Evolutionary conservation across 2,113 vertebrate genomes (phyloP).

Genomic region (Anas platyrhynchos): DNA sequence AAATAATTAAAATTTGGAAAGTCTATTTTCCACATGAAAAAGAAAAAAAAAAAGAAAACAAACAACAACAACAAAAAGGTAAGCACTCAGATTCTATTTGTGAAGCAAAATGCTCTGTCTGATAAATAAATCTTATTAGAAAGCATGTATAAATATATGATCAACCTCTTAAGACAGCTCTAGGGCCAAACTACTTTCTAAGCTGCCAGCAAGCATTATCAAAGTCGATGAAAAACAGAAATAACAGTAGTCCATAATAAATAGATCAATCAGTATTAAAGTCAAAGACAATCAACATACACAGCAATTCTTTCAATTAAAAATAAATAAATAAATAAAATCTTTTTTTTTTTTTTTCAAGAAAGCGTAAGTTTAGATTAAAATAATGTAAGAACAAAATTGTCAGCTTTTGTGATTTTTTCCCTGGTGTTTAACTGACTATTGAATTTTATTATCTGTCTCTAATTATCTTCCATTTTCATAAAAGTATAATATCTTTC

Average conservation of each 20-base stretch:
- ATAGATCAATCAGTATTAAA: not conserved
- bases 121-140: slow-evolving; percentile 51
- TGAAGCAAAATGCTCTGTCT: slow-evolving; percentile 46
- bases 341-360: not conserved
- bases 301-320: not conserved
- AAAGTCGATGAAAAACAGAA: not conserved
- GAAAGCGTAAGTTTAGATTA: not conserved
- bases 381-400: not conserved
- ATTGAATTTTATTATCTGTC: not conserved
- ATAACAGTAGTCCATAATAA: not conserved
- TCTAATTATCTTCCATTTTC: not conserved
- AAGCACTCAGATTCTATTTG: slow-evolving; percentile 34
- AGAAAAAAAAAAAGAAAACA: not conserved
- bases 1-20: slow-evolving; percentile 54
- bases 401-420: not conserved
- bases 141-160: slow-evolving; percentile 8
- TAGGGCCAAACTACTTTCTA: not conserved
- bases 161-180: not conserved
- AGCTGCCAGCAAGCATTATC: not conserved
- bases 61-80: too few relatives aligned
- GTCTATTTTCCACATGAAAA: slow-evolving; percentile 45
- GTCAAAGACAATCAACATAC: not conserved
- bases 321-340: not conserved
- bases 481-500: not conserved
- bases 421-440: not conserved